Conservation (phyloP, 2,797 vertebrate species). For the Anas bernieri region DNA sequence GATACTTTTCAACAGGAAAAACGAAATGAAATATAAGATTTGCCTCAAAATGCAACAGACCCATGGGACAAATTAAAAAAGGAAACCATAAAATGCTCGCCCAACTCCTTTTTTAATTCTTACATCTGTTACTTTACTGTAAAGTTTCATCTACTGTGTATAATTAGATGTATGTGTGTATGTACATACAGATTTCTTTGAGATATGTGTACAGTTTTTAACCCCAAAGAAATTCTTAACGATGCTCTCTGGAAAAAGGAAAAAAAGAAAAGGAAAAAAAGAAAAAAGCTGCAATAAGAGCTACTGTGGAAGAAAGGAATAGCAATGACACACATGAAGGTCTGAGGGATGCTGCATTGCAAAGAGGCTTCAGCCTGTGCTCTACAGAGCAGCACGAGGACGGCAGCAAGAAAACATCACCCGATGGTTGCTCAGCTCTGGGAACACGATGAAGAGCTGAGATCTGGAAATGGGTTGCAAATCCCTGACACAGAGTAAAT, state of each 20-base stretch:
- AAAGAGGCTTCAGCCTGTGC: not conserved
- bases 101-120: conserved; percentile 18
- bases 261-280: not conserved
- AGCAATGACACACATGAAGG: not conserved
- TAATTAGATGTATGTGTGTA: conserved; percentile 28
- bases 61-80: conserved; percentile 40
- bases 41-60: not conserved
- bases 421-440: not conserved
- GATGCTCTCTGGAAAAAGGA: not conserved
- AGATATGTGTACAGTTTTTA: not conserved
- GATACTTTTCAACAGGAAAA: not conserved
- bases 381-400: not conserved
- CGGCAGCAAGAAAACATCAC: not conserved
- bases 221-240: not conserved
- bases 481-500: not conserved
- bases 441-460: not conserved
- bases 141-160: conserved; percentile 20
- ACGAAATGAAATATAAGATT: not conserved
- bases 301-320: not conserved
- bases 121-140: conserved; percentile 43
- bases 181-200: not conserved
- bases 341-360: not conserved
- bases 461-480: not conserved
- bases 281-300: not conserved
- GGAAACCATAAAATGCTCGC: conserved; percentile 24